A percentile compares a stretch with the other conserved stretches of the same genome.
phyloP scores from a whole-genome alignment of 2,113 vertebrate genomes.

The Gracilinanus agilis region DNA sequence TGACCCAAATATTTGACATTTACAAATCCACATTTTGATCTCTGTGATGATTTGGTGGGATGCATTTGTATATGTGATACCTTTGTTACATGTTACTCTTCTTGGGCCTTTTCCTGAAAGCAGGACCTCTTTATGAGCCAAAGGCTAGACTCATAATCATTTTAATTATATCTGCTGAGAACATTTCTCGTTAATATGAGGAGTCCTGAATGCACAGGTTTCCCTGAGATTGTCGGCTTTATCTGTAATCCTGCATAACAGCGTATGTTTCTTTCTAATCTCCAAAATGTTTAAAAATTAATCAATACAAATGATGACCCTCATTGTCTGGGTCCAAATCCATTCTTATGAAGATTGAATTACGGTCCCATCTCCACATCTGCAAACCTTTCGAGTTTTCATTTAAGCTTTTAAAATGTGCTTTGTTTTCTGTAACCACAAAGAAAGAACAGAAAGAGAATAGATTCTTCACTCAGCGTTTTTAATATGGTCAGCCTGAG shows the following conservation, averaged over 20 bases:
- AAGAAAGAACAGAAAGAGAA: conserved; percentile 51
- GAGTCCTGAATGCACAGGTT: conserved; percentile 47
- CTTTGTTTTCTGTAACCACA: conserved; percentile 3
- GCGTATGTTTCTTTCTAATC: conserved; percentile 18
- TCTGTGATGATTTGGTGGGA: not conserved
- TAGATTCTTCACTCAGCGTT: conserved; percentile 8
- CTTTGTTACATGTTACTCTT: conserved; percentile 13
- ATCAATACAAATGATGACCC: conserved; percentile 39
- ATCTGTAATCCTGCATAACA: conserved; percentile 44
- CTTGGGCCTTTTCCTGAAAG: not conserved
- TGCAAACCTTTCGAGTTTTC: conserved; percentile 48
- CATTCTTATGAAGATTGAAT: conserved; percentile 52
- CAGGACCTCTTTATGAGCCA: not conserved
- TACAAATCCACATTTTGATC: not conserved
- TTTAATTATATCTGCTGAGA: conserved; percentile 13
- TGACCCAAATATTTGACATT: not conserved
- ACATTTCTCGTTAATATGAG: conserved; percentile 36
- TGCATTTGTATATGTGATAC: not conserved
- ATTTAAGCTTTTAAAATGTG: conserved; percentile 47
- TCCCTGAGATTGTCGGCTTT: conserved; percentile 52
- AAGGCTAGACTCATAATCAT: not conserved
- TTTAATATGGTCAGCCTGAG: conserved; percentile 23
- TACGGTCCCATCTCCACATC: conserved; percentile 19
- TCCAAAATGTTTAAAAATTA: conserved; percentile 45
- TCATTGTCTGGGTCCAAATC: conserved; percentile 26